Evolutionary conservation across 2,797 vertebrate species (phyloP), one percentile per base, ranked within the genome.

Genomic region (Harpagifer antarcticus): DNA sequence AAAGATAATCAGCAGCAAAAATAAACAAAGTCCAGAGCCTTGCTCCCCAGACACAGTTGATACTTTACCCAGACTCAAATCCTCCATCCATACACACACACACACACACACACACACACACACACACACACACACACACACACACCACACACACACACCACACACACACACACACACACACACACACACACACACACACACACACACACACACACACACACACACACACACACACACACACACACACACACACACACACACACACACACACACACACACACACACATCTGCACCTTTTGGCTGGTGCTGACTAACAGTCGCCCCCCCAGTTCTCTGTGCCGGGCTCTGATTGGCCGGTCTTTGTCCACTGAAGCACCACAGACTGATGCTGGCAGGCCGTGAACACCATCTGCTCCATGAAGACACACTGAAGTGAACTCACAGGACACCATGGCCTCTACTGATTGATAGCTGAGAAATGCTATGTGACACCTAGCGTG

Each of bases 341-440:
- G 15, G 61, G 54, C 74, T 73, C 59, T 70, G 52, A 68, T 77
- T 75, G 11, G 23, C 31, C 53, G 37, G 43, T 73, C 79, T 90
- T 86, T 90, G 87, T 91, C 85, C 74, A 20, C 71, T 47, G 54
- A 76, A 81, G 78, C 81, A 68, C 71, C 79, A 77, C 62, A 71
- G 81, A 76, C 79, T 48, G 77, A 81, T 79, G 84, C 75, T 85
- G 82, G 72, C 81, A 85, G 79, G 56, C 58, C 23, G 43, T 61
- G 68, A 56, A 69, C 79, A 43, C 92, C 91, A 90, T 92, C 91
- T 93, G 92, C 78, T 90, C 75, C 53, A 72, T 52, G 53, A 31
- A 76, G 73, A 81, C 68, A 42, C 61, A 54, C 48, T 74, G 52
- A 67, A 40, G 37, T 47, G 44, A 62, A 31, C 65, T 31, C 43